These are phyloP conservation scores for Mnemiopsis leidyi DNA, from an alignment of 37 sponge, comb jelly and placozoan species.

Conservation along the genomic window DNA sequence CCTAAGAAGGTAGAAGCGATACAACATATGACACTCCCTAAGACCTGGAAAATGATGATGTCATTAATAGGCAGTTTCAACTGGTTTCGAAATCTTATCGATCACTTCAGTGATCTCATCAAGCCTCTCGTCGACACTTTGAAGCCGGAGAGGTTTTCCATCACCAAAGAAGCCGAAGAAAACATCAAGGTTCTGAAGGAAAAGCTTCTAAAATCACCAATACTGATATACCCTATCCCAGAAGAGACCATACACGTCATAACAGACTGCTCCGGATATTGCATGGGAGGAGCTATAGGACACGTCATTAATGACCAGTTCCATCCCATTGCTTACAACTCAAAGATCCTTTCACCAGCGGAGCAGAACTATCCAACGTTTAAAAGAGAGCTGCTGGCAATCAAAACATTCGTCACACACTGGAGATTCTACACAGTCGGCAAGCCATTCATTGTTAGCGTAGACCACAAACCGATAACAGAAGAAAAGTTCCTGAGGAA, in stretches of 20 bases:
- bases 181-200: neutral
- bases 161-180: neutral
- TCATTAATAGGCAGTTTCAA: neutral
- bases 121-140: neutral
- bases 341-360: neutral
- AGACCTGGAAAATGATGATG: neutral
- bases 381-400: constrained; percentile 7
- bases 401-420: neutral
- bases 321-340: neutral
- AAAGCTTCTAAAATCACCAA: neutral
- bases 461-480: neutral
- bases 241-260: neutral
- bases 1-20: neutral
- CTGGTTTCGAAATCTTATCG: neutral
- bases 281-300: neutral
- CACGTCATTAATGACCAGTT: neutral
- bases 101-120: neutral
- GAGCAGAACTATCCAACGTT: neutral
- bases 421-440: neutral
- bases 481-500: neutral
- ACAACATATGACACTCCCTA: neutral
- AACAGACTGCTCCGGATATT: neutral
- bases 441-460: neutral
- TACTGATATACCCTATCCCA: neutral
- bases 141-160: neutral